Evolutionary conservation across 1,140 invertebrate species (phyloP).

Genomic region (Caenorhabditis inopinata): DNA sequence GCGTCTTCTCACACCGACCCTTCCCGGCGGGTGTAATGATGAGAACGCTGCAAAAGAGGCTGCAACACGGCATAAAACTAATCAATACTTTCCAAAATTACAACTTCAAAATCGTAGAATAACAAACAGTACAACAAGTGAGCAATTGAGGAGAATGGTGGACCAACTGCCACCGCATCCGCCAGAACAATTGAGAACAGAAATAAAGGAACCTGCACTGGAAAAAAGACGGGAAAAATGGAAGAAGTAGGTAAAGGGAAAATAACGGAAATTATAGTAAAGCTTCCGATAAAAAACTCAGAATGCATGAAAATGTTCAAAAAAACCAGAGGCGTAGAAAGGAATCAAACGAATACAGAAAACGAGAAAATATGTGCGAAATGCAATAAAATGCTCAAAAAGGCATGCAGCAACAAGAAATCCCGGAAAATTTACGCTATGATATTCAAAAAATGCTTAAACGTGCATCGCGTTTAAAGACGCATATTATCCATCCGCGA

Average conservation of each 20-base stretch:
- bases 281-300: too few species aligned
- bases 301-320: too few species aligned
- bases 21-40: conserved; percentile 21
- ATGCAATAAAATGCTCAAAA: too few species aligned
- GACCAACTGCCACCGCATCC: neutral
- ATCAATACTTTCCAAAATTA: conserved; percentile 13
- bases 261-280: too few species aligned
- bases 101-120: conserved; percentile 2
- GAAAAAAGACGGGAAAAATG: neutral
- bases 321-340: too few species aligned
- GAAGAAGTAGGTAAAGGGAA: neutral
- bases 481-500: too few species aligned
- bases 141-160: neutral
- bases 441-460: too few species aligned
- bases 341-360: too few species aligned
- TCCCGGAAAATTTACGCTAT: too few species aligned
- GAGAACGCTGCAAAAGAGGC: conserved; percentile 29
- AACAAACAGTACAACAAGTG: neutral
- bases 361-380: too few species aligned
- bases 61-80: neutral
- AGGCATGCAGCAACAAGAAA: too few species aligned
- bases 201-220: neutral
- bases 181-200: neutral
- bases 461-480: too few species aligned
- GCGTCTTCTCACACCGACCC: conserved; percentile 20